Evolutionary conservation across 92 coral and sea anemone genomes (phyloP).

Genomic region (Heteractis magnifica): DNA sequence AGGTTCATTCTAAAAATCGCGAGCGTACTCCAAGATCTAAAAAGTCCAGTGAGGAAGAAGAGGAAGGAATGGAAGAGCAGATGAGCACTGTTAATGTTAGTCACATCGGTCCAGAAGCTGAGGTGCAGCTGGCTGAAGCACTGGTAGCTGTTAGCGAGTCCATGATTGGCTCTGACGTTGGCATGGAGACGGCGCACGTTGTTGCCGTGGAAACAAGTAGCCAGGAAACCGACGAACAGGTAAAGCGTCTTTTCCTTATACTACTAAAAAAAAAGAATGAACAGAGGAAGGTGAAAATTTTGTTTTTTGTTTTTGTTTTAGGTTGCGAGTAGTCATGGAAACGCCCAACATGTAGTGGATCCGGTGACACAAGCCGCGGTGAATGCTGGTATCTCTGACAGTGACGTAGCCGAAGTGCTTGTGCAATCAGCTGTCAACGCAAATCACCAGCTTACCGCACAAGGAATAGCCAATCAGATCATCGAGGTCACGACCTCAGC

Average conservation of each 20-base stretch:
- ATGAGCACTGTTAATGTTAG: conserved; percentile 81
- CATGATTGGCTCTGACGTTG: conserved; percentile 77
- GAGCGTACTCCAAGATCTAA: conserved; percentile 54
- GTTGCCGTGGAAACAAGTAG: conserved; percentile 84
- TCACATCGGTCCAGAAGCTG: conserved; percentile 90
- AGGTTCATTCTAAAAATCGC: conserved; percentile 73
- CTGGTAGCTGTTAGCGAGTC: conserved; percentile 98
- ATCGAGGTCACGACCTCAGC: conserved; percentile 69
- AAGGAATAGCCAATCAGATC: conserved; percentile 48
- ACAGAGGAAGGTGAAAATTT: neutral
- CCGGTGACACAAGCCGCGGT: conserved; percentile 93
- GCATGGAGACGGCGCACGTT: conserved; percentile 74
- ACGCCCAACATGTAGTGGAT: conserved; percentile 53
- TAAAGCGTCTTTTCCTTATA: neutral
- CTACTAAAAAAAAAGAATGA: neutral
- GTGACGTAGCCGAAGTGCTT: conserved; percentile 69
- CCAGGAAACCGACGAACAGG: conserved; percentile 45
- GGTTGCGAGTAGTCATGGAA: conserved; percentile 23
- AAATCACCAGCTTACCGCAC: conserved; percentile 42
- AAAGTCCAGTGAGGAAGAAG: conserved; percentile 59
- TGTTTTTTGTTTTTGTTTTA: neutral
- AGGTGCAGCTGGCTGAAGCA: conserved; percentile 96
- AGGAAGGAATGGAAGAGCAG: conserved; percentile 67
- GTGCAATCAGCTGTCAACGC: conserved; percentile 79
- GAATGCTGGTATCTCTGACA: conserved; percentile 85